phyloP scores from a whole-genome alignment of 2,113 vertebrate genomes.

The Centropus bengalensis region DNA sequence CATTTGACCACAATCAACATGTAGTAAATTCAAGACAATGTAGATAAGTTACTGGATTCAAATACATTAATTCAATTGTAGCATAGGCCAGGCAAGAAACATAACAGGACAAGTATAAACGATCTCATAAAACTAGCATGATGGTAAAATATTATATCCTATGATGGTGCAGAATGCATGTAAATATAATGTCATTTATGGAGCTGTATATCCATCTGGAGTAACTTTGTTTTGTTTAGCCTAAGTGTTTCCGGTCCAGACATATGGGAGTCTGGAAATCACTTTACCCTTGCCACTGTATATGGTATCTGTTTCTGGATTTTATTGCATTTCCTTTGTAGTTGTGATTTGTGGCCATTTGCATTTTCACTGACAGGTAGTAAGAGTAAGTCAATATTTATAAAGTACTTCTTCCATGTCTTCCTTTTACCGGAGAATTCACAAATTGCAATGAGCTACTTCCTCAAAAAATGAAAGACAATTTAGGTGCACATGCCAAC shows the following conservation, averaged over 20 bases:
- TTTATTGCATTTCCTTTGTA: slow-evolving; percentile 13
- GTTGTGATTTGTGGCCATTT: slow-evolving; percentile 2
- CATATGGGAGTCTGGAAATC: neutral
- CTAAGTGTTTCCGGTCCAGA: neutral
- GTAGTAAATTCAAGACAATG: neutral
- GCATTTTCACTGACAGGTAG: slow-evolving; percentile 56
- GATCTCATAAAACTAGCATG: neutral
- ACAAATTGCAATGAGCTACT: neutral
- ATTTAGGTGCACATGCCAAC: slow-evolving; percentile 9
- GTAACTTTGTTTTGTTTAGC: neutral
- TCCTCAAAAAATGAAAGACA: slow-evolving; percentile 47
- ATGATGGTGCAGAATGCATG: neutral
- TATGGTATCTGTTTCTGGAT: neutral
- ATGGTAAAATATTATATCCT: neutral
- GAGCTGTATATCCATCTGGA: neutral
- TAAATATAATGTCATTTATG: neutral
- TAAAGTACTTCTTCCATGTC: neutral
- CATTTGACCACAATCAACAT: neutral
- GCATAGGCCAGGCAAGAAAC: neutral
- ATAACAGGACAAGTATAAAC: neutral
- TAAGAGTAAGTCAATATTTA: slow-evolving; percentile 40
- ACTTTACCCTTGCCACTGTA: neutral
- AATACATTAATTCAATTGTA: neutral
- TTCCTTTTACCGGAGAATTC: slow-evolving; percentile 1
- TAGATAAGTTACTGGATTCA: neutral